These are phyloP conservation scores for Pycnomerus fuliginosus DNA, from an alignment of 2,888 invertebrate species.

Conservation along the genomic window DNA sequence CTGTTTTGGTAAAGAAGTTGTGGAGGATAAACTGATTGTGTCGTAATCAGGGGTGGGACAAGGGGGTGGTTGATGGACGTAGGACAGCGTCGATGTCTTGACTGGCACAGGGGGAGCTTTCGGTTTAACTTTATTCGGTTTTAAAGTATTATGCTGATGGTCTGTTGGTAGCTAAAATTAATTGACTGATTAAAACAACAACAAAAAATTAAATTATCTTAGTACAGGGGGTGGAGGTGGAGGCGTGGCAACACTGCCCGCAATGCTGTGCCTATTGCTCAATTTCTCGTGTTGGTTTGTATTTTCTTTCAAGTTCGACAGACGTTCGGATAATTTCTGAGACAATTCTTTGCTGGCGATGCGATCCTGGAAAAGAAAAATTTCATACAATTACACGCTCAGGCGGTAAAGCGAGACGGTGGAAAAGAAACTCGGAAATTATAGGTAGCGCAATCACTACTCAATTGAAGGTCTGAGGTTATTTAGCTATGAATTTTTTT, in stretches of 20 bases:
- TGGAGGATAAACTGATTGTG: conserved; percentile 49
- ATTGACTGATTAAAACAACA: not conserved
- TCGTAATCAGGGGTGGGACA: conserved; percentile 61
- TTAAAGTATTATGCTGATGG: conserved; percentile 27
- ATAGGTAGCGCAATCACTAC: too few relatives aligned
- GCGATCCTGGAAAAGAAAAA: conserved; percentile 46
- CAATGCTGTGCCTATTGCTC: conserved; percentile 36
- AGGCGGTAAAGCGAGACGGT: conserved; percentile 9
- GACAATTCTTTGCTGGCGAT: conserved; percentile 41
- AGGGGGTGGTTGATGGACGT: conserved; percentile 49
- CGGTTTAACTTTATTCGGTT: conserved; percentile 37
- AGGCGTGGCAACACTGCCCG: conserved; percentile 42
- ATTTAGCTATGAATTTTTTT: too few relatives aligned
- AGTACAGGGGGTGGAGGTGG: conserved; percentile 64
- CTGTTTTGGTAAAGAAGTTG: conserved; percentile 35
- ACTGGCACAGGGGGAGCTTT: conserved; percentile 50
- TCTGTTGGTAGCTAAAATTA: conserved; percentile 3
- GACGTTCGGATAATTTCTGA: conserved; percentile 42
- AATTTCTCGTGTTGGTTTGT: conserved; percentile 39
- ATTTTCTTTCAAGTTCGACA: conserved; percentile 36
- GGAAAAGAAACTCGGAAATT: too few relatives aligned
- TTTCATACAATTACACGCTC: conserved; percentile 21
- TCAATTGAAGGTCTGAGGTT: too few relatives aligned
- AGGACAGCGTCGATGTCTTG: conserved; percentile 47
- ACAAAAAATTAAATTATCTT: not conserved